phyloP scores from a whole-genome alignment of 2,888 invertebrate species.

The Drymonia ruficornis region DNA sequence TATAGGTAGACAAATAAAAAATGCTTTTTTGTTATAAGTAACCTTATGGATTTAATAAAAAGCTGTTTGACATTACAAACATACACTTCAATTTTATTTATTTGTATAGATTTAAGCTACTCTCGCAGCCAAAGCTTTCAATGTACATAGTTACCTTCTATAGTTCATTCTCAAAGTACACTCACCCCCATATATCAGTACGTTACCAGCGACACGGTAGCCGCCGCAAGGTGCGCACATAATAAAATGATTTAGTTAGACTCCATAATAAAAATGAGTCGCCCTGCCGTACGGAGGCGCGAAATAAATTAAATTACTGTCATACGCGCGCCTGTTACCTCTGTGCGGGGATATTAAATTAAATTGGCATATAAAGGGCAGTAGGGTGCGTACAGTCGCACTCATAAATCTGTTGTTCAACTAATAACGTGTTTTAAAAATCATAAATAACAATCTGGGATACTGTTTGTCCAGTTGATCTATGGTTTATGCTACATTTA shows the following conservation, averaged over 20 bases:
- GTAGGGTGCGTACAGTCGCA: constrained; percentile 9
- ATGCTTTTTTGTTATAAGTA: too few species aligned
- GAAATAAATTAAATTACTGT: constrained; percentile 53
- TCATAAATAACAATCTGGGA: background rate
- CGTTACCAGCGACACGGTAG: background rate
- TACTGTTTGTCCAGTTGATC: too few species aligned
- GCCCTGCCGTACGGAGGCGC: constrained; percentile 30
- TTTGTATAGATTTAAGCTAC: too few species aligned
- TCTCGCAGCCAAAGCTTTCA: too few species aligned
- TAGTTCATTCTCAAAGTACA: background rate
- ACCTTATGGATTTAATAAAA: too few species aligned
- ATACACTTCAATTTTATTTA: too few species aligned
- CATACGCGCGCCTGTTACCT: constrained; percentile 45
- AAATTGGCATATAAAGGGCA: constrained; percentile 43
- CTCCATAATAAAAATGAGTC: constrained; percentile 34
- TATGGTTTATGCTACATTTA: too few species aligned
- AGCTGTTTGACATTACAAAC: too few species aligned
- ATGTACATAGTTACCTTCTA: too few species aligned
- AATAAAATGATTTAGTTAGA: constrained; percentile 32
- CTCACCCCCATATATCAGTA: background rate
- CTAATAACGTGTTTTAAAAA: constrained; percentile 1
- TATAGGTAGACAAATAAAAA: too few species aligned
- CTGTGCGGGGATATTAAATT: constrained; percentile 44
- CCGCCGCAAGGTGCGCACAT: constrained; percentile 16
- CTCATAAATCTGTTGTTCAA: constrained; percentile 19